Conservation (phyloP, 1,140 invertebrate genomes). For the Stegodyphus mimosarum region DNA sequence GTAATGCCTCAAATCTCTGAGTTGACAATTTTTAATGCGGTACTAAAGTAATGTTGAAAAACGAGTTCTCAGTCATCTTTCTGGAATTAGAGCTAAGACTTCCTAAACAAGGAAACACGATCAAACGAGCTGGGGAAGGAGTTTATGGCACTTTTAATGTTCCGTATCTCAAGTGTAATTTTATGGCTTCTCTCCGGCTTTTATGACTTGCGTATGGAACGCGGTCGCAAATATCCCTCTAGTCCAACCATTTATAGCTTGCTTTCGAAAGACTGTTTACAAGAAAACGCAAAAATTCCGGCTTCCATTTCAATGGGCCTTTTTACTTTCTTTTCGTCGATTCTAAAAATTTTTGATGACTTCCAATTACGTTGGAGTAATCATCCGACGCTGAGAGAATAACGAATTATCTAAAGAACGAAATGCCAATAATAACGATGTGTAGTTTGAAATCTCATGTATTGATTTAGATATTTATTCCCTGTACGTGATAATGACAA, state of each 20-base stretch:
- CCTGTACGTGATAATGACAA: no score
- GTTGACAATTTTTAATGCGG: constrained; percentile 57
- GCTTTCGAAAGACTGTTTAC: constrained; percentile 34
- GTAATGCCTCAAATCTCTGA: constrained; percentile 33
- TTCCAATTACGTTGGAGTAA: constrained; percentile 29
- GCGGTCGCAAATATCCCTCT: constrained; percentile 39
- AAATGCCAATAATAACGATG: no score
- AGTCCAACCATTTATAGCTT: constrained; percentile 27
- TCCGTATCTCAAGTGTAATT: constrained; percentile 53
- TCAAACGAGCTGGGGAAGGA: constrained; percentile 52
- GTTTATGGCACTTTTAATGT: constrained; percentile 59
- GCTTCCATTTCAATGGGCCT: constrained; percentile 47
- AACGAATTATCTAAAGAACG: no score
- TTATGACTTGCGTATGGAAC: constrained; percentile 48
- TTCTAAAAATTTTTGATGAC: constrained; percentile 26
- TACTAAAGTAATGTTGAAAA: constrained; percentile 53
- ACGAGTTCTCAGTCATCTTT: constrained; percentile 26
- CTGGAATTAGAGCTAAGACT: constrained; percentile 50
- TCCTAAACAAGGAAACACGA: constrained; percentile 52
- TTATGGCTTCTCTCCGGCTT: constrained; percentile 54
- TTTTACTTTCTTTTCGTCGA: constrained; percentile 4
- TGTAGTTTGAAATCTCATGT: no score
- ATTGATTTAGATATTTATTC: no score
- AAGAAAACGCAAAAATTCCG: constrained; percentile 42
- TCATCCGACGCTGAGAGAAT: background rate